A percentile compares a stretch with the other conserved stretches of the same genome.
Conservation (phyloP, 2,113 vertebrate genomes). For the Oreotrochilus melanogaster region DNA sequence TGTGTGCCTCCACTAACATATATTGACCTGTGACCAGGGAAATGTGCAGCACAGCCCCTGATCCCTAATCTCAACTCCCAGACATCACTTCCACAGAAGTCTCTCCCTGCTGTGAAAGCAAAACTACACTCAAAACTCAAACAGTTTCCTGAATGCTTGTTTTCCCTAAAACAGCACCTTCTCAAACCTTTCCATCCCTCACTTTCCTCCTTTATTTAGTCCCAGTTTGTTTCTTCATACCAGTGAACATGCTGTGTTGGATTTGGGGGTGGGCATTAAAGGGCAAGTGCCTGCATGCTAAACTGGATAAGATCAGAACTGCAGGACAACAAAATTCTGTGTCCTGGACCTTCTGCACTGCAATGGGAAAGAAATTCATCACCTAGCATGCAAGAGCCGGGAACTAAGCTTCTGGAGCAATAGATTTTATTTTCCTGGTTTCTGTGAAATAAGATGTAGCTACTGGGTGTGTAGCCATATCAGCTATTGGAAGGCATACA, state of each 20-base stretch:
- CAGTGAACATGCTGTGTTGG: not conserved
- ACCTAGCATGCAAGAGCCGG: not conserved
- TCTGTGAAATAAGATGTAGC: not conserved
- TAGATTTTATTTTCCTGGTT: not conserved
- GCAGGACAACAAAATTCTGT: not conserved
- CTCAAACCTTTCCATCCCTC: not conserved
- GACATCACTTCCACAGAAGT: not conserved
- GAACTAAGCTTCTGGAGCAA: not conserved
- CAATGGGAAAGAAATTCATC: not conserved
- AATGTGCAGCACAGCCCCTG: not conserved
- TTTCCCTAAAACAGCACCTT: not conserved
- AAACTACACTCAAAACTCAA: not conserved
- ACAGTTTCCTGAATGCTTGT: not conserved
- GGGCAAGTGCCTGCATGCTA: not conserved
- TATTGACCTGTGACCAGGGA: not conserved
- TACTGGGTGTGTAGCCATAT: not conserved
- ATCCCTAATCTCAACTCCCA: not conserved
- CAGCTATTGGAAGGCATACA: not conserved
- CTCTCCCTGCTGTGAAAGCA: not conserved
- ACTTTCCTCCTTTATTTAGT: not conserved
- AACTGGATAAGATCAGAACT: not conserved
- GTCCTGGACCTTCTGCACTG: not conserved
- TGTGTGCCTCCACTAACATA: not conserved
- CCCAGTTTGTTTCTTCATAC: not conserved
- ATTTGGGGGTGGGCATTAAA: not conserved